Evolutionary conservation across 2,888 invertebrate genomes (phyloP), one percentile per base, ranked within the genome.

Genomic region (Papilio demoleus): DNA sequence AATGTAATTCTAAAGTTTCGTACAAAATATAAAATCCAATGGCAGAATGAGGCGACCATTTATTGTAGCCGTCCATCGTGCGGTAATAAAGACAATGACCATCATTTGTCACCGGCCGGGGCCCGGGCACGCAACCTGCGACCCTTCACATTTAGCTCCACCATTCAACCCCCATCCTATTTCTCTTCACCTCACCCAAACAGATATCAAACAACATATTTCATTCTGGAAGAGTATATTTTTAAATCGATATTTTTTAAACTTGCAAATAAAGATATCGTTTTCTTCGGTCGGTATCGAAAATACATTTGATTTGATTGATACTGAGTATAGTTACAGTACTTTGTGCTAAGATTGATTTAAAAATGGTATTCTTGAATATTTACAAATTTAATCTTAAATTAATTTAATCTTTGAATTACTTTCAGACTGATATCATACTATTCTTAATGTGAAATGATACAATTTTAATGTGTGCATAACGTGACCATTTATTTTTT

Each of bases 11-110:
- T 27, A 27, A 27, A 27, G 12, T 27, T 24, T 27, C 17, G 62
- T 59, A 17, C 50, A 68, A 27, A 74, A n/a, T 45, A 47, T 24
- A 14, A 12, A 24, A 47, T 47, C 12, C 34, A 50, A 61, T 40
- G 4, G 58, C 3, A 31, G 6, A 31, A 31, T 4, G 31, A 31
- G 6, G 2, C 19, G 38, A 38, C 31, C 61, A 61, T 67, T 67
- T 53, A 53, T 67, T 67, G 9, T 53, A 53, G 38, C 53, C 53
- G 38, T 61, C 67, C 50, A 76, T 74, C 78, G 76, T 27, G 50
- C 36, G 1, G 86, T 85, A 87, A 89, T 85, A 80, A 85, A 89
- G 88, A 90, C 90, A 90, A 91, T 84, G 77, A 82, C 75, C 75
- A 82, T 87, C 88, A 90, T 91, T 90, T 87, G 85, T 91, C 88